Base-by-base conservation (phyloP, 2,113 vertebrate genomes). In the Toxotes jaculatrix region DNA sequence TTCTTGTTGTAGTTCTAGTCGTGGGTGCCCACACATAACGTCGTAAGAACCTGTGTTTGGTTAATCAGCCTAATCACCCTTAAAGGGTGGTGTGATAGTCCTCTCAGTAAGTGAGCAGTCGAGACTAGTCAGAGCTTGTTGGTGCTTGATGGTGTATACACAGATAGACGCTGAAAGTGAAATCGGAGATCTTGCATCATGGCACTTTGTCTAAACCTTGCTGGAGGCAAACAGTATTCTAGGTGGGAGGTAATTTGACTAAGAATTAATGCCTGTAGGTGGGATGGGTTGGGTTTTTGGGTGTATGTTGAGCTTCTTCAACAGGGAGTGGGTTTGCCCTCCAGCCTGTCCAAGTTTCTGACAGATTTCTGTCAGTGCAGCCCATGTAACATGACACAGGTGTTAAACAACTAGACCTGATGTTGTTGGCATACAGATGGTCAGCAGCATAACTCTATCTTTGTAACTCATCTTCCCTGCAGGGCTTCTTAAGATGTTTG, bases 211-310 rank as follows among this genome's bases (percentile, higher is more conserved):
- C 74, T 67, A 77, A 91, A 68, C 75, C 21, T 61, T 61, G 27
- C 87, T 43, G 19, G 36, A 78, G 69, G 82, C 64, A n/a, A 74
- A n/a, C 23, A 43, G 16, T 49, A 49, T 68, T 78, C 36, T 14
- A 36, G 1, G 62, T 85, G 81, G 79, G 83, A 71, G 72, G 68
- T 84, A 34, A 77, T 89, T 77, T 80, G 64, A 87, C n/a, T 13
- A n/a, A 79, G 27, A 72, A 66, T 57, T 64, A 8, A 16, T 88
- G 76, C 57, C 70, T 12, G 21, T 43, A 43, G 60, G 72, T 81
- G 71, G 45, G 34, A 59, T 75, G 77, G 75, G 74, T 80, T 68
- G 38, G 17, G n/a, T 53, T 82, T 80, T 72, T 53, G 71, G 80
- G 62, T 60, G 85, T 77, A 75, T 79, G n/a, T 9, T 10, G 12